phyloP scores from a whole-genome alignment of 2,113 vertebrate genomes.

The Catharus fuscescens region DNA sequence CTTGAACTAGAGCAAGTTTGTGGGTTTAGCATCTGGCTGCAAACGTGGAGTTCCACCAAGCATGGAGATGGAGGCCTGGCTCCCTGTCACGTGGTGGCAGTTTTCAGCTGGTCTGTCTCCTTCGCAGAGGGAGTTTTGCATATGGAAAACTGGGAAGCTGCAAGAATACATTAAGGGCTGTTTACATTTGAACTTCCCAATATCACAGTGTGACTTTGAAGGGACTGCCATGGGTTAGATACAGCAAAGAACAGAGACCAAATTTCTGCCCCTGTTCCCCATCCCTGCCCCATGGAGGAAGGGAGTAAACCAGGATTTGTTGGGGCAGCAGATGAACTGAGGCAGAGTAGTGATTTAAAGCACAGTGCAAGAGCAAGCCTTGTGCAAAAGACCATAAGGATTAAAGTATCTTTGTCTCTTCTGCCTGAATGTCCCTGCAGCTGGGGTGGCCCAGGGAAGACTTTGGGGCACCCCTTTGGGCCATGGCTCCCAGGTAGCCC shows the following conservation, averaged over 20 bases:
- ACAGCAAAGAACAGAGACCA: background rate
- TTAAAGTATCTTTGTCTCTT: background rate
- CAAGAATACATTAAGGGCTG: background rate
- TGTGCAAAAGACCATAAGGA: background rate
- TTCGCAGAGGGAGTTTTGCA: background rate
- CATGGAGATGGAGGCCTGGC: background rate
- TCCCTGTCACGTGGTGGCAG: background rate
- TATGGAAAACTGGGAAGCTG: background rate
- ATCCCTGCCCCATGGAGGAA: rapidly evolving
- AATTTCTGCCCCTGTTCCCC: background rate
- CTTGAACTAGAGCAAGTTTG: background rate
- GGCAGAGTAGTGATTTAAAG: background rate
- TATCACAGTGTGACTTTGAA: background rate
- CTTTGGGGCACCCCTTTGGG: background rate
- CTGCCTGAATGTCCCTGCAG: rapidly evolving
- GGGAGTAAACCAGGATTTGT: background rate
- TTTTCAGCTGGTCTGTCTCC: background rate
- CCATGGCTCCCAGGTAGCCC: background rate
- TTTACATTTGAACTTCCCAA: background rate
- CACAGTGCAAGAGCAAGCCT: background rate
- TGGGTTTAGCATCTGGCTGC: background rate
- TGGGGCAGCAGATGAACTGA: background rate
- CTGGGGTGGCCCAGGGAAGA: background rate
- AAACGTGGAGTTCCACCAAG: background rate
- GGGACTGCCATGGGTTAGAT: background rate